Percentiles rank a stretch among this genome's conserved stretches.
Conservation (phyloP, 2,113 vertebrate genomes). For the Rana temporaria region DNA sequence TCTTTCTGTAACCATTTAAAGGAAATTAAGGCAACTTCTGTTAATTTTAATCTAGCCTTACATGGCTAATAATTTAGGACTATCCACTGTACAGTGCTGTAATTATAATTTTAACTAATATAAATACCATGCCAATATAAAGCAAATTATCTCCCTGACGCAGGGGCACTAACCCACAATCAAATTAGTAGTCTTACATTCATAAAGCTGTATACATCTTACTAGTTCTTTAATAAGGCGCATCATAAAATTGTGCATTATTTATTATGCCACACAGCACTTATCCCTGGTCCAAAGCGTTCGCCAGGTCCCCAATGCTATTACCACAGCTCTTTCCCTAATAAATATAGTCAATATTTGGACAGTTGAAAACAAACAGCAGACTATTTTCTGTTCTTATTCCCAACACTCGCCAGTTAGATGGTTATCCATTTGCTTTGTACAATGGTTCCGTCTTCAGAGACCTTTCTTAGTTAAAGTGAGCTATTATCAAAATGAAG, state of each 20-base stretch:
- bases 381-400: background rate
- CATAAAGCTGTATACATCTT: too few species aligned
- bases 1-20: too few species aligned
- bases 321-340: conserved; percentile 46
- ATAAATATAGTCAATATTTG: conserved; percentile 60
- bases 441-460: background rate
- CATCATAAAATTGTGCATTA: conserved; percentile 38
- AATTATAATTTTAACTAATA: too few species aligned
- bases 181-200: too few species aligned
- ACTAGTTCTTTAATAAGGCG: conserved; percentile 1
- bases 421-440: background rate
- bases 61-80: too few species aligned
- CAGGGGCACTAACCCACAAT: too few species aligned
- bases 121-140: too few species aligned
- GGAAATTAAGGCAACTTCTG: too few species aligned
- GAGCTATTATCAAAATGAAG: conserved; percentile 32
- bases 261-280: conserved; percentile 8
- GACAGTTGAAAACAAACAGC: conserved; percentile 1
- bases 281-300: conserved; percentile 52
- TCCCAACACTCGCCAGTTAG: background rate
- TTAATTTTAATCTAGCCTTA: too few species aligned
- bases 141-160: too few species aligned
- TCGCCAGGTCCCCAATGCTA: conserved; percentile 35
- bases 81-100: too few species aligned
- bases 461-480: conserved; percentile 25